A percentile compares a stretch with the other conserved stretches of the same genome.
Evolutionary conservation across 2,888 invertebrate genomes (phyloP).

Genomic region (Sceliomorpha sp.): DNA sequence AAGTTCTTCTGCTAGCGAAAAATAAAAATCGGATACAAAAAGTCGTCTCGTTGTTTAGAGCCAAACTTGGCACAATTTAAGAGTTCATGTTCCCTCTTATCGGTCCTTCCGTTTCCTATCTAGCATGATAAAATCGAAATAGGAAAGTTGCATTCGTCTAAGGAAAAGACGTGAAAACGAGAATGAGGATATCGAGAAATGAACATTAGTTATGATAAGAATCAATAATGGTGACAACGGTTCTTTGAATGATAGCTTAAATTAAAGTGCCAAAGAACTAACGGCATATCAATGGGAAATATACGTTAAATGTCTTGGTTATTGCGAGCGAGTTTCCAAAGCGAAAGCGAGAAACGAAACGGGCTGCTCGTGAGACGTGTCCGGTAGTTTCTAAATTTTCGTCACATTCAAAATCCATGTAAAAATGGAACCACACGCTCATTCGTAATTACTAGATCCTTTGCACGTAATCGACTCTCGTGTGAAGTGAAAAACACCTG

Average conservation of each 20-base stretch:
- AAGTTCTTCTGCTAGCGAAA: slow-evolving; percentile 25
- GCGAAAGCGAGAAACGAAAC: slow-evolving; percentile 5
- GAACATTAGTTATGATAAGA: too few relatives aligned
- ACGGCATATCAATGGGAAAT: too few relatives aligned
- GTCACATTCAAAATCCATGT: background rate
- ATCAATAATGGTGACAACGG: too few relatives aligned
- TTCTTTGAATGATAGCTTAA: too few relatives aligned
- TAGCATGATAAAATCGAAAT: background rate
- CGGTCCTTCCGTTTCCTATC: background rate
- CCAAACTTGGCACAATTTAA: slow-evolving; percentile 46
- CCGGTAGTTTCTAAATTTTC: background rate
- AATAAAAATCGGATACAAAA: slow-evolving; percentile 41
- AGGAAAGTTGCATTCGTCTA: slow-evolving; percentile 28
- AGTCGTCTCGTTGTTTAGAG: slow-evolving; percentile 50
- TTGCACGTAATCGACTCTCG: too few relatives aligned
- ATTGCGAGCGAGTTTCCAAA: slow-evolving; percentile 4
- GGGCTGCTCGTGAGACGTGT: background rate
- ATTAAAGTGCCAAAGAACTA: too few relatives aligned
- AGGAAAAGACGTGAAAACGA: too few relatives aligned
- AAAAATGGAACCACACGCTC: background rate
- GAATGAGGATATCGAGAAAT: too few relatives aligned
- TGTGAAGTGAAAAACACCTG: background rate
- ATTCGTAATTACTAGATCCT: too few relatives aligned
- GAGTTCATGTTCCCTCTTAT: background rate
- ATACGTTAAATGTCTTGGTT: too few relatives aligned